Evolutionary conservation across 1,140 invertebrate genomes (phyloP).

Genomic region (Bombus consobrinus): DNA sequence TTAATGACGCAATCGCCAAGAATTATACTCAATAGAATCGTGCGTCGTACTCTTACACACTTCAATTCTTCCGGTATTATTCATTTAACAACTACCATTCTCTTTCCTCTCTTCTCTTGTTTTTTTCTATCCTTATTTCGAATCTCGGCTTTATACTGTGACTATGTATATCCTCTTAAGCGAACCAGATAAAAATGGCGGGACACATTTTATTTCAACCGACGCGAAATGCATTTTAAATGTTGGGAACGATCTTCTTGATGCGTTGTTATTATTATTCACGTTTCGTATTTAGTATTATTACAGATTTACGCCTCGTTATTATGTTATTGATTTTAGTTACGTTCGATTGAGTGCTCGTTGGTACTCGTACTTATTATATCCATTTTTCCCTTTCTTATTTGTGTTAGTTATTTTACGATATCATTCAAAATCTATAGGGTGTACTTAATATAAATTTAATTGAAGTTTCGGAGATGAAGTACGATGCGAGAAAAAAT

Average conservation of each 20-base stretch:
- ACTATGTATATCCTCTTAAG: neutral
- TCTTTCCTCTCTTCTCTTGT: slow-evolving; percentile 10
- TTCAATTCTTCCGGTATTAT: slow-evolving; percentile 74
- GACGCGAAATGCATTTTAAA: neutral
- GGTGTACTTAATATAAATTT: neutral
- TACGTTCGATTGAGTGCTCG: neutral
- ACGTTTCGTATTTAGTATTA: neutral
- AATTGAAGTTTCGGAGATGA: neutral
- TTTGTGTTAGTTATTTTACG: too few relatives aligned
- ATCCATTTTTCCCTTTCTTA: neutral
- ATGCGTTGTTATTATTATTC: neutral
- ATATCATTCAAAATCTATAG: neutral
- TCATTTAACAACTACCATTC: slow-evolving; percentile 73
- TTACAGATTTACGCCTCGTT: neutral
- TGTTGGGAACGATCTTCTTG: too few relatives aligned
- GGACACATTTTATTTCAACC: slow-evolving; percentile 1
- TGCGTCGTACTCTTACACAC: slow-evolving; percentile 67
- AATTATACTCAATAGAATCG: slow-evolving; percentile 72
- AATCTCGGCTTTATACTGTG: slow-evolving; percentile 27
- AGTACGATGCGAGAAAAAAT: neutral
- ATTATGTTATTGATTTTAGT: neutral
- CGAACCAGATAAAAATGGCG: neutral
- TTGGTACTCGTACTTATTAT: neutral
- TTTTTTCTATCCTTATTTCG: slow-evolving; percentile 28
- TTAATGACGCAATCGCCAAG: slow-evolving; percentile 71